A percentile compares a stretch with the other conserved stretches of the same genome.
These are phyloP conservation scores for Seira sanloemensis DNA, from an alignment of 2,888 invertebrate genomes.

Conservation along the genomic window DNA sequence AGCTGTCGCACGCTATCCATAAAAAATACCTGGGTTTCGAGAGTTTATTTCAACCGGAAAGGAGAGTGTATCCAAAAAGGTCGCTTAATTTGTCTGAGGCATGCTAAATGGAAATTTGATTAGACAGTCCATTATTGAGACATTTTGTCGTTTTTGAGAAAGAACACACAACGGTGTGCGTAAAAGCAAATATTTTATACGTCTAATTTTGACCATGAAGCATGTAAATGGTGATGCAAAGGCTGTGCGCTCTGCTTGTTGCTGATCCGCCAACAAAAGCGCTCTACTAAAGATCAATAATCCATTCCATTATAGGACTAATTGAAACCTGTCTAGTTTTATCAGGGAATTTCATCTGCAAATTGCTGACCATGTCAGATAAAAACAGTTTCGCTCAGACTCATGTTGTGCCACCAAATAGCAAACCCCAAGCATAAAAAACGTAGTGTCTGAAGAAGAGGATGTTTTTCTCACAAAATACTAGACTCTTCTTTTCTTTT, in stretches of 20 bases:
- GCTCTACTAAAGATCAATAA: conserved; percentile 70
- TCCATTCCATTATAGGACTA: conserved; percentile 73
- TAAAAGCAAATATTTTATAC: too few relatives aligned
- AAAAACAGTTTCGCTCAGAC: conserved; percentile 28
- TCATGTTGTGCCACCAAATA: not conserved
- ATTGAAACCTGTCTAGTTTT: conserved; percentile 73
- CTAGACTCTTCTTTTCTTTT: not conserved
- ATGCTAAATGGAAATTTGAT: conserved; percentile 45
- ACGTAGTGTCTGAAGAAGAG: not conserved
- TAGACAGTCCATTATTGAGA: conserved; percentile 58
- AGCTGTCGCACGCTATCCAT: conserved; percentile 49
- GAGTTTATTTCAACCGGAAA: conserved; percentile 31
- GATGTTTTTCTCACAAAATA: too few relatives aligned
- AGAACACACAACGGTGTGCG: too few relatives aligned
- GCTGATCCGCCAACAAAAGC: conserved; percentile 44
- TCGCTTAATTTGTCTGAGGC: not conserved
- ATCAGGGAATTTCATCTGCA: conserved; percentile 71
- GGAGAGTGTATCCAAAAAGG: not conserved
- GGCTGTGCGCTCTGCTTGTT: too few relatives aligned
- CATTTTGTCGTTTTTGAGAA: conserved; percentile 60
- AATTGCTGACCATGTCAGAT: conserved; percentile 58
- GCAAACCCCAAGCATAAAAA: not conserved
- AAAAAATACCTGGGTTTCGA: not conserved
- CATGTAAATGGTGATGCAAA: not conserved
- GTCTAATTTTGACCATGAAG: not conserved